Base-by-base conservation (phyloP, 1,140 invertebrate species). In the Coenobita brevimanus region DNA sequence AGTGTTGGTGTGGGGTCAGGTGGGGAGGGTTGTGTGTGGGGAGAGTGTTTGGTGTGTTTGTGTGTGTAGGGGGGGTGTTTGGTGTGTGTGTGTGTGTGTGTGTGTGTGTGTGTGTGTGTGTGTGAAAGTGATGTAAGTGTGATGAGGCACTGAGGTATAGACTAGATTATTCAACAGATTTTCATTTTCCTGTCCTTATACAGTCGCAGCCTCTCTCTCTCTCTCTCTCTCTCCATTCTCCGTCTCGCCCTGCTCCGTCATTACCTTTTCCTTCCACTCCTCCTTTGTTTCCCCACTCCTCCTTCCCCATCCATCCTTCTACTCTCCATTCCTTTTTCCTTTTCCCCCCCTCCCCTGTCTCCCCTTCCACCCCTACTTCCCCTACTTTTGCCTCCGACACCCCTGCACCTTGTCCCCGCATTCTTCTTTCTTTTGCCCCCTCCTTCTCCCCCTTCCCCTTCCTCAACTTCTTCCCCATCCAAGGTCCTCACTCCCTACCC, bases 71-170 rank as follows among this genome's bases (percentile, higher is more conserved):
- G n/a, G 54, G 54, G 54, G n/a, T 10, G 54, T 10, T 13, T n/a
- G 54, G 54, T 10, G 54, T 13, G 54, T 10, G n/a, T 10, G 54
- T 10, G n/a, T 27, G 50, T 80, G 13, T 54, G 43, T 78, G 21
- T 78, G 41, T 78, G 27, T 78, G 43, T 54, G n/a, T 78, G 43
- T 78, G 38, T 76, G 38, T 76, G 38, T 76, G 38, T 76, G 38
- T 76, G 38, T 76, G 62, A 46, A 43, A 43, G 6, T 36, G 33
- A 38, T 38, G 50, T 54, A 21, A 10, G 50, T 54, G 50, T 54
- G 50, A 10, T 54, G 21, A 54, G 8, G 21, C 21, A 54, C 21
- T 10, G 8, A 54, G 8, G 21, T 54, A 54, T 54, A 10, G 50
- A 10, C 8, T 54, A 54, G 8, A 21, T 54, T 8, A 10, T 10